phyloP scores from a whole-genome alignment of 2,797 vertebrate genomes.

The Vipera latastei region DNA sequence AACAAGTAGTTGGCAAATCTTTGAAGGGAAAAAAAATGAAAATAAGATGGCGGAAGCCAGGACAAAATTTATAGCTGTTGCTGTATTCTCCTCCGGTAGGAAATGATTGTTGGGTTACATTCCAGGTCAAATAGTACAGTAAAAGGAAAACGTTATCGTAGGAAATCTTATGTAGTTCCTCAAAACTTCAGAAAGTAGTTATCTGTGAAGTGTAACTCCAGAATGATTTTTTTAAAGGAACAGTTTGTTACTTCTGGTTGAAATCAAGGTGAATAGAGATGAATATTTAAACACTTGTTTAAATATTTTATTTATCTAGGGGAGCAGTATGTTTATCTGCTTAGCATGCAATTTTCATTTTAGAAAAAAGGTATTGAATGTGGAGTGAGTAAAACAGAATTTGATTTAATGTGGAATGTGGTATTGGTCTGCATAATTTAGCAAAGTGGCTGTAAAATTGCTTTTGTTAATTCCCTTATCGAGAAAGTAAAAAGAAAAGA shows the following conservation, averaged over 20 bases:
- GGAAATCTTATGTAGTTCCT: background rate
- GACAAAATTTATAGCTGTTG: constrained; percentile 2
- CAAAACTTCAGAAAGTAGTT: background rate
- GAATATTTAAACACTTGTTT: constrained; percentile 70
- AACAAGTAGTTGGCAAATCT: background rate
- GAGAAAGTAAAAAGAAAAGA: constrained; percentile 23
- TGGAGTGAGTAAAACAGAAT: constrained; percentile 41
- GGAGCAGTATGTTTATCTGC: constrained; percentile 47
- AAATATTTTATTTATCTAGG: constrained; percentile 61
- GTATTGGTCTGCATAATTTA: constrained; percentile 32
- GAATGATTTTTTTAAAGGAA: constrained; percentile 65
- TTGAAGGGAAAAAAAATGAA: constrained; percentile 5
- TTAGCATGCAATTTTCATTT: constrained; percentile 28
- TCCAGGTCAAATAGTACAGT: constrained; percentile 34
- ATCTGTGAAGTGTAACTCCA: constrained; percentile 53
- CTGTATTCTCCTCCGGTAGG: background rate
- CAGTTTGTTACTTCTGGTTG: constrained; percentile 70
- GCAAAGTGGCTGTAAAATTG: constrained; percentile 43
- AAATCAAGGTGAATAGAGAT: constrained; percentile 66
- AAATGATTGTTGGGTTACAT: constrained; percentile 16
- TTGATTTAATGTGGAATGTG: constrained; percentile 32
- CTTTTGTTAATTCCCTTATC: background rate
- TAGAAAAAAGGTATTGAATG: constrained; percentile 47
- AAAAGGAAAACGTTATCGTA: background rate
- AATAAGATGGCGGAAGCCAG: background rate